Percentiles rank a stretch among this genome's conserved stretches.
phyloP scores from a whole-genome alignment of 1,140 invertebrate species.

The Lerema accius region DNA sequence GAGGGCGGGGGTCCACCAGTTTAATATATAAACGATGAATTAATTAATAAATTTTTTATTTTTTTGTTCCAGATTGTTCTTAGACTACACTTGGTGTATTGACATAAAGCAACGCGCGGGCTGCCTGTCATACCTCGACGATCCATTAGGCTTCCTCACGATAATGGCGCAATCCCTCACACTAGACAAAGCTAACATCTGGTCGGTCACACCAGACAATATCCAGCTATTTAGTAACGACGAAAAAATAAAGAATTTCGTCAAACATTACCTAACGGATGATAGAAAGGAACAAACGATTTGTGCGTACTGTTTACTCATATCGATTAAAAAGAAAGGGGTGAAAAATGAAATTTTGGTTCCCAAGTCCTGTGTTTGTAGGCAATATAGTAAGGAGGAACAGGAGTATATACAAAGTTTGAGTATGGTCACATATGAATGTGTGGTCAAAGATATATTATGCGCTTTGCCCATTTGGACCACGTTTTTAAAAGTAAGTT shows the following conservation, averaged over 20 bases:
- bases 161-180: conserved; percentile 92
- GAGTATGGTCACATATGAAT: conserved; percentile 92
- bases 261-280: conserved; percentile 85
- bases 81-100: conserved; percentile 88
- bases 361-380: conserved; percentile 48
- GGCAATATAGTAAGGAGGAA: conserved; percentile 52
- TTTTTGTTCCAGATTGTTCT: conserved; percentile 85
- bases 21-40: no score
- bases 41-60: neutral
- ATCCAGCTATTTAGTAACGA: conserved; percentile 88
- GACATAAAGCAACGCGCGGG: conserved; percentile 95
- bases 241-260: conserved; percentile 85
- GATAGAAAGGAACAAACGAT: conserved; percentile 30
- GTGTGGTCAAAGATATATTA: conserved; percentile 92
- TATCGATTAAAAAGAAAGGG: conserved; percentile 45
- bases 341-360: conserved; percentile 45
- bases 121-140: conserved; percentile 93
- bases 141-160: conserved; percentile 93
- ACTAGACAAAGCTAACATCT: conserved; percentile 88
- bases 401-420: conserved; percentile 86
- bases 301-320: conserved; percentile 59
- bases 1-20: no score
- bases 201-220: conserved; percentile 84
- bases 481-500: conserved; percentile 86
- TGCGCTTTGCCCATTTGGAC: conserved; percentile 90